Conservation (phyloP, 2,888 invertebrate species). For the Argynnis bischoffii region DNA sequence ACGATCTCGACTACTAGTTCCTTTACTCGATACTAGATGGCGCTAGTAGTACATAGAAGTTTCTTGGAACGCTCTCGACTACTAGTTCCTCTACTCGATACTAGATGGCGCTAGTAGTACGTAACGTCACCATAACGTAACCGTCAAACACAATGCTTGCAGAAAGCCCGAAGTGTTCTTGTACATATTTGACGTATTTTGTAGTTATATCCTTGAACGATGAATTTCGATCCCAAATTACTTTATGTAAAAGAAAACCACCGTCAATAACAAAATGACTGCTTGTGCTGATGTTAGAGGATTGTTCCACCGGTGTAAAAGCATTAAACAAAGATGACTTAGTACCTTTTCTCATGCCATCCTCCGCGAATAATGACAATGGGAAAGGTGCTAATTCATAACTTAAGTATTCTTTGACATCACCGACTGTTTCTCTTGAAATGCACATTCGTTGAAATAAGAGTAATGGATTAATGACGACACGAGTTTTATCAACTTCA, state of each 20-base stretch:
- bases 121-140: no score
- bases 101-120: no score
- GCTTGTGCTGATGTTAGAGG: constrained; percentile 18
- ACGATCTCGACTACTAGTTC: no score
- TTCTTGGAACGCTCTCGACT: no score
- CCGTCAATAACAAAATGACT: constrained; percentile 30
- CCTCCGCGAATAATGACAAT: constrained; percentile 31
- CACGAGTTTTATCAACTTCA: constrained; percentile 19
- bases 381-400: constrained; percentile 21
- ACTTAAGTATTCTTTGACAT: constrained; percentile 13
- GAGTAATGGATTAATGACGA: constrained; percentile 19
- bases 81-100: no score
- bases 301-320: constrained; percentile 21
- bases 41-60: no score
- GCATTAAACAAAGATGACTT: constrained; percentile 32
- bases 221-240: no score
- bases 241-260: constrained; percentile 14
- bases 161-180: no score
- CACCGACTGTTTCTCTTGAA: constrained; percentile 18
- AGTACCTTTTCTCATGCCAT: constrained; percentile 34
- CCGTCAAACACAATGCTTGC: no score
- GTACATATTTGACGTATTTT: no score
- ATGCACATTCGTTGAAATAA: constrained; percentile 21
- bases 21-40: no score
- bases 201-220: no score